A percentile compares a stretch with the other conserved stretches of the same genome.
phyloP scores from a whole-genome alignment of 2,113 vertebrate genomes.

The Pygoscelis adeliae region DNA sequence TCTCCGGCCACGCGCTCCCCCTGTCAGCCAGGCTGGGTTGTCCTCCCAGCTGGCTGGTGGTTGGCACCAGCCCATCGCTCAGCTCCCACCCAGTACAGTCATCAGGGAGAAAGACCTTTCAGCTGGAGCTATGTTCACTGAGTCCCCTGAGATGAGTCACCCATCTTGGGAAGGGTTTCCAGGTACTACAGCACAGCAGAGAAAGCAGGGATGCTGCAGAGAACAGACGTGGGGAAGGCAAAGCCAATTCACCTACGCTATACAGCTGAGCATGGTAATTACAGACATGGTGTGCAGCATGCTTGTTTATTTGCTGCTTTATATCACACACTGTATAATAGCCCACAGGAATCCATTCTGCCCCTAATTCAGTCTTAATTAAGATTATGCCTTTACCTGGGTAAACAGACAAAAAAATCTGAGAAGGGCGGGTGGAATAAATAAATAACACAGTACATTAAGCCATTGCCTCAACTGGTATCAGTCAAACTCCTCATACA shows the following conservation, averaged over 20 bases:
- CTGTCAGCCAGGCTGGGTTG: background rate
- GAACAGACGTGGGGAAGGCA: background rate
- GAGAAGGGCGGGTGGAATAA: background rate
- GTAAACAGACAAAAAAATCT: background rate
- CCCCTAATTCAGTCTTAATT: constrained; percentile 3
- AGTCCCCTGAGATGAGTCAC: background rate
- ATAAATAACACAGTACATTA: background rate
- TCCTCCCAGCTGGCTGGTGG: background rate
- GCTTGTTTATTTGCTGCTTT: constrained; percentile 26
- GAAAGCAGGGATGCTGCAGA: background rate
- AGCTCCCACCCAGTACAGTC: background rate
- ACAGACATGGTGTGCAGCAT: background rate
- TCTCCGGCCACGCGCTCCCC: background rate
- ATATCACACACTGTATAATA: background rate
- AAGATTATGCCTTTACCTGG: constrained; percentile 14
- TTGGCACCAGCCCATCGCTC: background rate
- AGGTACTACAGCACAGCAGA: background rate
- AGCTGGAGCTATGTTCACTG: background rate
- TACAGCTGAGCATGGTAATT: background rate
- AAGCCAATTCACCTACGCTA: background rate
- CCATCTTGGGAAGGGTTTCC: background rate
- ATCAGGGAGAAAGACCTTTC: background rate
- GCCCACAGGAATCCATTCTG: background rate
- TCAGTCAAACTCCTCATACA: background rate
- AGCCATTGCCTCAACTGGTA: background rate